Evolutionary conservation across 1,140 invertebrate species (phyloP).

Genomic region (Diachasma alloeum): DNA sequence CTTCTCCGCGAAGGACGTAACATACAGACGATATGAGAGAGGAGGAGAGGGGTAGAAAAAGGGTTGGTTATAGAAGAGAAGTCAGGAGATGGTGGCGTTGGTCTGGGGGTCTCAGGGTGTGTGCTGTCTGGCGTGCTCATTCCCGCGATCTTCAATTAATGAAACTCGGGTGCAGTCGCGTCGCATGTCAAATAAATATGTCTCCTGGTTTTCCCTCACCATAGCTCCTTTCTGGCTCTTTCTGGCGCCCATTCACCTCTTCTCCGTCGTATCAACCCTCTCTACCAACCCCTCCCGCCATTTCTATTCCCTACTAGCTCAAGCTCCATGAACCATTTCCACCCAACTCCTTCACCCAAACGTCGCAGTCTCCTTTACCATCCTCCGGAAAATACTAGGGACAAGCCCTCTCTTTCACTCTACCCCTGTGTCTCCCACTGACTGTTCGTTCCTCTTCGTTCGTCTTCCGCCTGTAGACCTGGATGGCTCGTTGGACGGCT

Average conservation of each 20-base stretch:
- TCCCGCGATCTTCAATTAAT: slow-evolving; percentile 67
- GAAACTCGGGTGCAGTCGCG: slow-evolving; percentile 66
- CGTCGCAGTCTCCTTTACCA: slow-evolving; percentile 28
- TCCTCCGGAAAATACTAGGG: not conserved
- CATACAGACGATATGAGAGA: slow-evolving; percentile 24
- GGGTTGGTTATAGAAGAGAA: slow-evolving; percentile 17
- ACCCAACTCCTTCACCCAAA: slow-evolving; percentile 9
- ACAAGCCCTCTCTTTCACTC: slow-evolving; percentile 13
- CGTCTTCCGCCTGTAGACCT: slow-evolving; percentile 19
- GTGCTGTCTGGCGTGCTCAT: slow-evolving; percentile 60
- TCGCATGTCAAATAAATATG: slow-evolving; percentile 68
- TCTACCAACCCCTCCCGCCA: slow-evolving; percentile 29
- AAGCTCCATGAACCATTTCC: slow-evolving; percentile 6
- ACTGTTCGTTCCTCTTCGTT: slow-evolving; percentile 24
- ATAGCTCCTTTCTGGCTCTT: slow-evolving; percentile 39
- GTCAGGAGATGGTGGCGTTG: slow-evolving; percentile 16
- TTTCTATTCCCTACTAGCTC: slow-evolving; percentile 6
- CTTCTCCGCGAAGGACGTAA: slow-evolving; percentile 49
- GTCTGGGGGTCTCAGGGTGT: slow-evolving; percentile 45
- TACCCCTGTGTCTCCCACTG: slow-evolving; percentile 24
- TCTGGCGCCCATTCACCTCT: slow-evolving; percentile 18
- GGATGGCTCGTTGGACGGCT: slow-evolving; percentile 32
- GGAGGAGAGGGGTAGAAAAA: slow-evolving; percentile 9
- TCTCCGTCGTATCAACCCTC: slow-evolving; percentile 19
- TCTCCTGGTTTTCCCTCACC: slow-evolving; percentile 47